Evolutionary conservation across 64 coral and sea anemone genomes (phyloP), one percentile per base, ranked within the genome.

Genomic region (Acropora tenuis): DNA sequence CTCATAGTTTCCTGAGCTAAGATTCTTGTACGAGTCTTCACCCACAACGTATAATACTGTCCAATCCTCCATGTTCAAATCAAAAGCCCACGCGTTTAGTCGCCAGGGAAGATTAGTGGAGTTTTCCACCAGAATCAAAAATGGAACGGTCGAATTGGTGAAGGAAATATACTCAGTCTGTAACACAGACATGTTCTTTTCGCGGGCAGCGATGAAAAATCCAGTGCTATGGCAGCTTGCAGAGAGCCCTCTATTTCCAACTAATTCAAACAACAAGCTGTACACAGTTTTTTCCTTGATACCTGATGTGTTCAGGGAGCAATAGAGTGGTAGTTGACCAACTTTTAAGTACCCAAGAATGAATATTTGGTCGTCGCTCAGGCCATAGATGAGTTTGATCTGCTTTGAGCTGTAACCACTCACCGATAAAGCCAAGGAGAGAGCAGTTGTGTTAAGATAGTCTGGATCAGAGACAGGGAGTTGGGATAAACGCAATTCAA

Each of bases 81-180:
- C 80, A 20, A 92, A 85, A 7, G 82, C 60, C 50, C 82, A 78
- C 17, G 61, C 81, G 58, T 78, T 92, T 43, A 41, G 46, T 47
- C 90, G 90, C 90, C 90, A 92, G 61, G 80, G 69, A 67, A 92
- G 80, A 18, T 41, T 45, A 0, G 90, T 83, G 12, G 69, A 52
- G 16, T 16, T 42, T 67, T 92, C 90, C 15, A 78, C 74, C 5
- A 92, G 48, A 65, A 20, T 65, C 42, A 92, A 55, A 6, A 86
- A 53, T 17, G 90, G 77, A 16, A 77, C 47, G 2, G 18, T 77
- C 3, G 74, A 76, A 49, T 83, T 92, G 12, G 50, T 6, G 50
- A 92, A 59, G 0, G 18, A 3, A 46, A 13, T 76, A 43, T 73
- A 92, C 17, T 57, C 53, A 50, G 80, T 20, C 40, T 69, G 66